Evolutionary conservation across 2,797 vertebrate genomes (phyloP).

Genomic region (Chelmon rostratus): DNA sequence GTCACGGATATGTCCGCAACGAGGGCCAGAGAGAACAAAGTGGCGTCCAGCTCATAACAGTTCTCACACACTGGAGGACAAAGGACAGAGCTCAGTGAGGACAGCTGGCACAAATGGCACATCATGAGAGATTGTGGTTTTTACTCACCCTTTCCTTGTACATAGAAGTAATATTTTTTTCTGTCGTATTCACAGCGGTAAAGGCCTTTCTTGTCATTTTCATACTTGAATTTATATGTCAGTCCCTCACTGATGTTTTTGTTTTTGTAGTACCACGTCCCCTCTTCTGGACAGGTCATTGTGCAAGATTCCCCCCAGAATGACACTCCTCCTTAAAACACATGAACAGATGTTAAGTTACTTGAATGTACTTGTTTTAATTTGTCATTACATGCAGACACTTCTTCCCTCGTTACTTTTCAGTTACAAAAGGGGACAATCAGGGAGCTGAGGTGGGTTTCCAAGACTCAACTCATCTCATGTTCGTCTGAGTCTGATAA

Average conservation of each 20-base stretch:
- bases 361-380: background rate
- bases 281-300: constrained; percentile 3
- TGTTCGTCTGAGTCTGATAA: fast-evolving
- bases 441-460: background rate
- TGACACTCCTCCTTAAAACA: fast-evolving
- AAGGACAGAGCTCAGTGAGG: fast-evolving
- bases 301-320: fast-evolving
- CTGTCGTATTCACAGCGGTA: fast-evolving
- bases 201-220: background rate
- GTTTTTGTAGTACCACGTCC: fast-evolving
- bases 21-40: fast-evolving
- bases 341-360: background rate
- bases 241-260: fast-evolving
- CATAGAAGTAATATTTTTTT: constrained; percentile 56
- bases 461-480: fast-evolving
- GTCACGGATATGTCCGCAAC: constrained; percentile 61
- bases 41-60: constrained; percentile 69
- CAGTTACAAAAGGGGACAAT: background rate
- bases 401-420: background rate
- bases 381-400: background rate
- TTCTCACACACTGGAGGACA: constrained; percentile 68
- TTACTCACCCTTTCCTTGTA: constrained; percentile 76
- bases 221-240: fast-evolving
- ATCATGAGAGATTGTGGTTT: background rate
- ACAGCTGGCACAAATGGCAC: fast-evolving